Conservation (phyloP, 1,140 invertebrate species). For the Heterodera schachtii region DNA sequence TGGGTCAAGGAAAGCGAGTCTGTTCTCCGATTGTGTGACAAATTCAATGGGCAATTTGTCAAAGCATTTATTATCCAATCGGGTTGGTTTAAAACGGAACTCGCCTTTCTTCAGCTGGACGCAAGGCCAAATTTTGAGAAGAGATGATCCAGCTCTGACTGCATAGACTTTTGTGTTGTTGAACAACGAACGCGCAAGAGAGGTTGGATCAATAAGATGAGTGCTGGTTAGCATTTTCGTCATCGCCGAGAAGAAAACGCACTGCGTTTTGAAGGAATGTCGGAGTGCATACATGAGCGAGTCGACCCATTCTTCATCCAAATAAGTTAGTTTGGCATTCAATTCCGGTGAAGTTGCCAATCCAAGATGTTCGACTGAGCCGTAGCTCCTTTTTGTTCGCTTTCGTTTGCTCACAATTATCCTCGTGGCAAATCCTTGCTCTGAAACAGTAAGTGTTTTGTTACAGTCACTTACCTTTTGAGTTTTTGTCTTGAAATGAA, state of each 20-base stretch:
- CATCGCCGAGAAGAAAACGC: not conserved
- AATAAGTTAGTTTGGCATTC: not conserved
- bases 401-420: not conserved
- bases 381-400: not conserved
- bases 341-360: not conserved
- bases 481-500: not conserved
- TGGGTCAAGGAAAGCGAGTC: not conserved
- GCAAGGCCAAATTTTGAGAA: slow-evolving; percentile 7
- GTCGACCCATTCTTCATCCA: not conserved
- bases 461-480: not conserved
- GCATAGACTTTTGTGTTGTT: not conserved
- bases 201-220: not conserved
- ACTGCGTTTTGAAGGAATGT: not conserved
- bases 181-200: not conserved
- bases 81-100: not conserved
- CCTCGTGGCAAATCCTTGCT: slow-evolving; percentile 3
- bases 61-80: not conserved
- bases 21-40: not conserved
- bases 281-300: not conserved
- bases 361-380: not conserved
- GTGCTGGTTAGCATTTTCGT: not conserved
- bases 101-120: not conserved
- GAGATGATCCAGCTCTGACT: slow-evolving; percentile 1
- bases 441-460: not conserved
- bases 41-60: not conserved